These are phyloP conservation scores for Aspidiotus destructor DNA, from an alignment of 2,888 invertebrate species.

Conservation along the genomic window DNA sequence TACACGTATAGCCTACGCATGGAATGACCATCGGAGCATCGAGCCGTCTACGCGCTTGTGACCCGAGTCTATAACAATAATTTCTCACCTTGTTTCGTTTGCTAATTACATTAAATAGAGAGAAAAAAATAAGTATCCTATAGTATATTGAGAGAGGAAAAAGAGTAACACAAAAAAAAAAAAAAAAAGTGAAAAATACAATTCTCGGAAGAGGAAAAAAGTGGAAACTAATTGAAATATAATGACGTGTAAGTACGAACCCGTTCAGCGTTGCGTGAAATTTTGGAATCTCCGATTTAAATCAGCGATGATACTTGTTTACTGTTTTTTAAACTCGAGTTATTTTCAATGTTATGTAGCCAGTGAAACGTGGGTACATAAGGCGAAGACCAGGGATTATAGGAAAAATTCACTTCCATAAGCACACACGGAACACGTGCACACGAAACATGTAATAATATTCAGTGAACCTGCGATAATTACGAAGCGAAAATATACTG, in stretches of 20 bases:
- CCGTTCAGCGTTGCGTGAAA: constrained; percentile 4
- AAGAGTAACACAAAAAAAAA: background rate
- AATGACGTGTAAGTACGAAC: background rate
- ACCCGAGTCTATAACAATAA: background rate
- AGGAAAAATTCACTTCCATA: too few species aligned
- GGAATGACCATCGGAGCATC: background rate
- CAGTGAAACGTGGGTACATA: too few species aligned
- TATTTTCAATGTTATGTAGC: background rate
- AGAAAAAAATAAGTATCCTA: background rate
- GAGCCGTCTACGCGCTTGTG: background rate
- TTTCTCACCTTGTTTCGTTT: constrained; percentile 4
- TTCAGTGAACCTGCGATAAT: constrained; percentile 2
- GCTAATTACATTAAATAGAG: constrained; percentile 1
- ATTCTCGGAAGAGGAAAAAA: too few species aligned
- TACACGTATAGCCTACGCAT: too few species aligned
- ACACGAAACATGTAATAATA: background rate
- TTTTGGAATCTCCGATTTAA: constrained; percentile 1
- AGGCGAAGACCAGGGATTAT: too few species aligned
- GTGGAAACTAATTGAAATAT: background rate
- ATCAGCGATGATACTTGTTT: background rate
- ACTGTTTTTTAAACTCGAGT: background rate
- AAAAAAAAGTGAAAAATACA: background rate
- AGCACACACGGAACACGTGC: background rate
- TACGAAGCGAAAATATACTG: background rate
- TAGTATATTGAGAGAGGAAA: background rate